phyloP scores from a whole-genome alignment of 2,888 invertebrate species.

The Entomobrya multifasciata region DNA sequence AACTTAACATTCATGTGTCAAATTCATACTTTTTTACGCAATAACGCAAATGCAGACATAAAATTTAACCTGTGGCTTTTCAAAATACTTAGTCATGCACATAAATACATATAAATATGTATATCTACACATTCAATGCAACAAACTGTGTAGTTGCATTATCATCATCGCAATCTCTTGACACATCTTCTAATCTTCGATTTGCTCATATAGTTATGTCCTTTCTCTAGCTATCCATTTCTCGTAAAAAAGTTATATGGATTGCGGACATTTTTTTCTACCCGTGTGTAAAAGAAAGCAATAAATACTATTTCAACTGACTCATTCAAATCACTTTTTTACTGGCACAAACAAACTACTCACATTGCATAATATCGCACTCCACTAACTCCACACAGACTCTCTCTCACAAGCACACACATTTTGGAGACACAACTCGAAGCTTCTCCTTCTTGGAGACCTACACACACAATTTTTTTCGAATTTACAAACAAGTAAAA shows the following conservation, averaged over 20 bases:
- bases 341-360: conserved; percentile 38
- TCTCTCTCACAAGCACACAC: background rate
- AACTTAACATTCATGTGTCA: background rate
- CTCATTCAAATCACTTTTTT: conserved; percentile 64
- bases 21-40: background rate
- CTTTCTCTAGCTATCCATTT: too few relatives aligned
- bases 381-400: background rate
- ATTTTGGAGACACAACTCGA: too few relatives aligned
- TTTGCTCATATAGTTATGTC: too few relatives aligned
- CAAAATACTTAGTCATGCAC: background rate
- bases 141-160: too few relatives aligned
- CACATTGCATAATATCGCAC: background rate
- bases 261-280: conserved; percentile 24
- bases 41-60: background rate
- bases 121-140: too few relatives aligned
- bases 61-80: conserved; percentile 16
- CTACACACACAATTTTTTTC: background rate
- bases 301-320: conserved; percentile 61
- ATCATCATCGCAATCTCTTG: too few relatives aligned
- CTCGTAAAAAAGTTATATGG: conserved; percentile 1
- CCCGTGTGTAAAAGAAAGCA: conserved; percentile 48
- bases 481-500: background rate
- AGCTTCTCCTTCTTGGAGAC: too few relatives aligned
- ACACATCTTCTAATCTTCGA: too few relatives aligned
- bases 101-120: too few relatives aligned